Percentiles rank a stretch among this genome's conserved stretches.
These are phyloP conservation scores for Ochlodes sylvanus DNA, from an alignment of 2,888 invertebrate species.

Conservation along the genomic window DNA sequence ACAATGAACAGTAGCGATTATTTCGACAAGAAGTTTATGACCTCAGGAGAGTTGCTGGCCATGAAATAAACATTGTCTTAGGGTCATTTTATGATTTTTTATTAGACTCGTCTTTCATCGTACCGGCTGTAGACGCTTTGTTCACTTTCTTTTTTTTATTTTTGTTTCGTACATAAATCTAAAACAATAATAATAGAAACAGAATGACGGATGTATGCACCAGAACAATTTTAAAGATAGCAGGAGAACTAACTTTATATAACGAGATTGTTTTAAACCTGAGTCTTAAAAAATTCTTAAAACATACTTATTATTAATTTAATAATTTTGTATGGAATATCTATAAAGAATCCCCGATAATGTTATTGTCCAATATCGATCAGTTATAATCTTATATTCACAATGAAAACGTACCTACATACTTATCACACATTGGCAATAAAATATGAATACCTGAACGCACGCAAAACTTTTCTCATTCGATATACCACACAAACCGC, in stretches of 20 bases:
- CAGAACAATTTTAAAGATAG: too few relatives aligned
- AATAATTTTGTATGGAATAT: too few relatives aligned
- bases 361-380: too few relatives aligned
- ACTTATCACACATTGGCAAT: not conserved
- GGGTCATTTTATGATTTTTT: conserved; percentile 34
- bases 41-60: conserved; percentile 10
- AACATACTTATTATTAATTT: too few relatives aligned
- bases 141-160: conserved; percentile 31
- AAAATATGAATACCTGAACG: not conserved
- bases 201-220: conserved; percentile 3
- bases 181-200: too few relatives aligned
- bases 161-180: not conserved
- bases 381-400: too few relatives aligned
- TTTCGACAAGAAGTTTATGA: conserved; percentile 26
- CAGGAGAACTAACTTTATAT: too few relatives aligned
- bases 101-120: conserved; percentile 30
- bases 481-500: conserved; percentile 10
- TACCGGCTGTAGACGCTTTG: conserved; percentile 22
- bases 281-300: too few relatives aligned
- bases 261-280: too few relatives aligned
- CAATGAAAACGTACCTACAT: too few relatives aligned
- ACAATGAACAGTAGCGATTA: conserved; percentile 31
- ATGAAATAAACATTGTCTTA: conserved; percentile 24
- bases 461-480: conserved; percentile 6
- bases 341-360: too few relatives aligned